Percentiles rank a stretch among this genome's conserved stretches.
Conservation (phyloP, 2,888 invertebrate species). For the Muschampia plurimacula region DNA sequence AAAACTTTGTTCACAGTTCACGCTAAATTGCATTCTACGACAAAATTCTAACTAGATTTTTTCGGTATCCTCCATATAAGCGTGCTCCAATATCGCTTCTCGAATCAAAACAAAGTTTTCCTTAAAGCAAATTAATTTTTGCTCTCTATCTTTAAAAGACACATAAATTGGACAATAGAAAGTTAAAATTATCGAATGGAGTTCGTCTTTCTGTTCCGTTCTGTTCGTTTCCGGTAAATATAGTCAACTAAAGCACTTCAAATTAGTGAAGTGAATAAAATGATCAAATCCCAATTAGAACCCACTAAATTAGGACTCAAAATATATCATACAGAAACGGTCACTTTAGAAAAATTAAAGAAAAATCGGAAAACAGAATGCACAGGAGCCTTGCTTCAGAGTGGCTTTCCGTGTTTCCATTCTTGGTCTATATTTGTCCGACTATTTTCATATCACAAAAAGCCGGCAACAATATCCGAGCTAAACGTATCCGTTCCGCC, state of each 20-base stretch:
- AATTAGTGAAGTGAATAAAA: no score
- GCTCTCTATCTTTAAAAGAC: no score
- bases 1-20: no score
- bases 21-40: no score
- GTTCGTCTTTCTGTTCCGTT: no score
- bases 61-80: no score
- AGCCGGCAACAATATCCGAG: slow-evolving; percentile 27
- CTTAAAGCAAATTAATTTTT: no score
- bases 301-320: slow-evolving; percentile 12
- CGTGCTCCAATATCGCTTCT: no score
- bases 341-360: slow-evolving; percentile 31
- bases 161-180: no score
- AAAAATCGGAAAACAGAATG: slow-evolving; percentile 23
- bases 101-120: no score
- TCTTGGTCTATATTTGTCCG: slow-evolving; percentile 34
- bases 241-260: neutral
- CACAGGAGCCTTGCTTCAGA: neutral
- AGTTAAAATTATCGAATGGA: no score
- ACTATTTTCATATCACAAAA: slow-evolving; percentile 36
- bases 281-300: neutral
- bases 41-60: no score
- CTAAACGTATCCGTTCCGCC: slow-evolving; percentile 35
- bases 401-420: slow-evolving; percentile 35
- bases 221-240: neutral
- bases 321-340: slow-evolving; percentile 22